Base-by-base conservation (phyloP, 2,888 invertebrate species). In the Lasioglossum villosulum region DNA sequence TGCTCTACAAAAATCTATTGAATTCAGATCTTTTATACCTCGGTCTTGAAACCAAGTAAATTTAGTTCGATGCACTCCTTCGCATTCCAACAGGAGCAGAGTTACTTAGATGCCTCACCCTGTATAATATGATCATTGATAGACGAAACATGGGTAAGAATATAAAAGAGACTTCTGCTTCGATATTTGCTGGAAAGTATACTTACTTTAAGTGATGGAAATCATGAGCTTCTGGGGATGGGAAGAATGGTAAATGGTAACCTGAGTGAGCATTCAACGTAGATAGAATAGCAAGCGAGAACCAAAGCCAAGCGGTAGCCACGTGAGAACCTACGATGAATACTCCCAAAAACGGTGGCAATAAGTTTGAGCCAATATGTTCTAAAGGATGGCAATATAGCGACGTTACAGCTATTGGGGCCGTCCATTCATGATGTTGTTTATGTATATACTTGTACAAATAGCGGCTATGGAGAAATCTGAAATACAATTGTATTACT, bases 341-440 rank as follows among this genome's bases (percentile, higher is more conserved):
- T 23, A 97, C 97, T 90, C 98, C 98, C 84, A 98, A 93, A 91
- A 97, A 96, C 4, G 97, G 97, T 37, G 98, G 98, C 82, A 98
- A 90, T 81, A 98, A 94, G 95, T 98, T 98, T 72, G 97, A 97
- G 87, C 98, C 96, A 80, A 98, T 95, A 94, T 98, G 98, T 92
- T 97, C 95, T 77, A 97, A 96, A 0, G 98, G 98, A 95, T 98
- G 98, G 90, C 97, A 97, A 94, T 98, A 98, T 68, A 98, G 95
- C 23, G 97, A 97, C 0, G 97, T 97, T 5, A 98, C 97, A n/a
- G 98, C 97, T 77, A 98, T 97, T 0, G 98, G 98, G 0, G 98
- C 97, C 2, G 97, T 98, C 98, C 98, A 98, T 94, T 98, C 98
- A 92, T 98, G 98, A 94, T 98, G 98, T 91, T 97, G 96, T 94